Base-by-base conservation (phyloP, 2,113 vertebrate species). In the Siphamia tubifer region DNA sequence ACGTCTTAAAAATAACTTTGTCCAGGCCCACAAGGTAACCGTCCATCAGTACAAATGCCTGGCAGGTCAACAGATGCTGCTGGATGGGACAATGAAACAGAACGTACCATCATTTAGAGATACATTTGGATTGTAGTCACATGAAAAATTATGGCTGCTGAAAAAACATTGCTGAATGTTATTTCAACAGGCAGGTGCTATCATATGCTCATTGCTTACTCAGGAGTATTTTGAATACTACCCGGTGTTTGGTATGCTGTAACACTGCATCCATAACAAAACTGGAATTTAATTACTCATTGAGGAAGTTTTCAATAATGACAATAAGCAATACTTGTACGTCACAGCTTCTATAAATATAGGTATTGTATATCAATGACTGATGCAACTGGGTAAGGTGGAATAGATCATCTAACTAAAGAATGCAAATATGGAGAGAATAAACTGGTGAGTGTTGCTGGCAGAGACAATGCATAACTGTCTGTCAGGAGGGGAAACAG, bases 21-120 rank as follows among this genome's bases (percentile, higher is more conserved):
- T 56, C 2, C 40, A 51, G 23, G 10, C 13, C 6, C 2, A 32
- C 30, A 44, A 51, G 47, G 53, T 44, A 58, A 57, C 39, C 38
- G 24, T 28, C 23, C 8, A 2, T 20, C 4, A 1, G 44, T 35
- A 19, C 16, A 40, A 36, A 52, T 56, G 51, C 34, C 28, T 38
- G 10, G 25, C 28, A 74, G 58, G 53, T 74, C 53, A 35, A 71
- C 44, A 4, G 51, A 44, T 67, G 56, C 72, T 64, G 60, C 27
- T 51, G 38, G 1, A 55, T 5, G 11, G 24, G 34, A 68, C 56
- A 49, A 38, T 60, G 47, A 51, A 72, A 60, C 40, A 15, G 24
- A 27, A 25, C 0, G n/a, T 38, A 58, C 28, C 17, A 47, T 43
- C 34, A n/a, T n/a, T n/a, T n/a, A n/a, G n/a, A n/a, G n/a, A n/a